Conservation (phyloP, 2,888 invertebrate species). For the Bursaphelenchus okinawaensis region DNA sequence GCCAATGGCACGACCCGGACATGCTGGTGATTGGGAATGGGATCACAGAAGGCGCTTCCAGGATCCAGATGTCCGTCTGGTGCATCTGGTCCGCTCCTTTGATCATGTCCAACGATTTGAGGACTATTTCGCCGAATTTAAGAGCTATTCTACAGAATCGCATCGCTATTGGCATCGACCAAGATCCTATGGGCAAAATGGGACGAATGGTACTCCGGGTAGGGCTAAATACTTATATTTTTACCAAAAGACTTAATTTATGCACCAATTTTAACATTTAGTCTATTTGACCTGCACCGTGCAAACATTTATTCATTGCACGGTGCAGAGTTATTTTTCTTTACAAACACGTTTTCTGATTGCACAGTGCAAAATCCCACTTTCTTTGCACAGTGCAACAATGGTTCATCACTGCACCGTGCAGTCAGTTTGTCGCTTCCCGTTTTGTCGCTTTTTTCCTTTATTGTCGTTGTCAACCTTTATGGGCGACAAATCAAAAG, state of each 20-base stretch:
- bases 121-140: constrained; percentile 35
- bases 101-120: constrained; percentile 55
- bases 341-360: too few relatives aligned
- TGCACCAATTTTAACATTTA: too few relatives aligned
- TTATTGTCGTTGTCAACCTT: too few relatives aligned
- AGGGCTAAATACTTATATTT: constrained; percentile 6
- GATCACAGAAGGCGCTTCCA: constrained; percentile 22
- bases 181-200: constrained; percentile 53
- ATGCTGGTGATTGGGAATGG: constrained; percentile 14
- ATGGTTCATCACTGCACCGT: too few relatives aligned
- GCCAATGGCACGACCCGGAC: constrained; percentile 58
- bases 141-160: constrained; percentile 42
- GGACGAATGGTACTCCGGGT: constrained; percentile 45
- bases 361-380: too few relatives aligned
- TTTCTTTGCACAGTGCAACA: too few relatives aligned
- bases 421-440: too few relatives aligned
- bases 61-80: constrained; percentile 50
- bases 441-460: too few relatives aligned
- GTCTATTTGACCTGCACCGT: neutral
- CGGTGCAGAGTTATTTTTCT: too few relatives aligned
- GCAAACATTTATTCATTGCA: too few relatives aligned
- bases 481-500: too few relatives aligned
- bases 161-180: constrained; percentile 46
- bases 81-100: constrained; percentile 56
- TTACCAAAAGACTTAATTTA: too few relatives aligned